Evolutionary conservation across 2,888 invertebrate species (phyloP), one percentile per base, ranked within the genome.

Genomic region (Erpobdella octoculata): DNA sequence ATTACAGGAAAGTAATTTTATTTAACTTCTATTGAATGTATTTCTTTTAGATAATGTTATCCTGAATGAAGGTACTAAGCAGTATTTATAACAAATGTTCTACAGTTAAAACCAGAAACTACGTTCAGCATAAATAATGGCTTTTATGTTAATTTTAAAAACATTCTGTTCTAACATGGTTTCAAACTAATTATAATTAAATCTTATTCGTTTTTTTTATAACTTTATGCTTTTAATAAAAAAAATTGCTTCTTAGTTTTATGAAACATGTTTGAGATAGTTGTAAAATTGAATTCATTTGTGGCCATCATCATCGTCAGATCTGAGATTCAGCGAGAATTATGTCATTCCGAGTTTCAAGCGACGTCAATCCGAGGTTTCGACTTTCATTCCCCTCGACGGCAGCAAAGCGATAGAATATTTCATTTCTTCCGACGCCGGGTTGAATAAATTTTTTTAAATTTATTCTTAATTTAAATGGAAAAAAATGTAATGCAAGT

Each of bases 391-490:
- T 37, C 80, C 82, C 4, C 75, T 78, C 8, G 81, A 80, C 36
- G 77, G 79, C 25, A 76, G 78, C 67, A 80, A 79, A 68, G 79
- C 79, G 85, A 93, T 96, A 62, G 98, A 98, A 85, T 98, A 97
- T 84, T 98, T 97, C 86, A 95, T 99, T 85, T 97, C 98, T 31
- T 97, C 96, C 3, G 98, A 98, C 86, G 97, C 98, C 35, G 85
- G 85, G 84, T 41, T 35, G 12, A 31, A 21, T 21, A 25, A 21
- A 8, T 21, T 8, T 12, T 58, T 58, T 9, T 21, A 8, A 25
- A 12, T 12, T 21, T 62, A 62, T 62, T 62, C 8, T n/a, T 8
- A 62, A 33, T 62, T n/a, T n/a, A n/a, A n/a, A n/a, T n/a, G n/a
- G n/a, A n/a, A n/a, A n/a, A n/a, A n/a, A n/a, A n/a, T n/a, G n/a